These are phyloP conservation scores for Crotalus viridis DNA, from an alignment of 2,113 vertebrate species.

Conservation along the genomic window DNA sequence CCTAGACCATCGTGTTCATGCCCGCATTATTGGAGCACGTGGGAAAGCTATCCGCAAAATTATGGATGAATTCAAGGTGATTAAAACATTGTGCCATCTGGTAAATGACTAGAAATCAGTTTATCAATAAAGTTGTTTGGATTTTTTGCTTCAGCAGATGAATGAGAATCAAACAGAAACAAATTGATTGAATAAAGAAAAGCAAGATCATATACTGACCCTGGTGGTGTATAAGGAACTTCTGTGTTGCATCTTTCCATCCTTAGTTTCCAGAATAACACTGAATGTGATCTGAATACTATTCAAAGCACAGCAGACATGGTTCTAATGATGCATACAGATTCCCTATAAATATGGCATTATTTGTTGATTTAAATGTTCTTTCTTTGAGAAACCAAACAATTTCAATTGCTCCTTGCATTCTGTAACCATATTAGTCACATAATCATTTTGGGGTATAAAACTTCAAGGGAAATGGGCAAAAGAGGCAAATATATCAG, in stretches of 20 bases:
- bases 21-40: conserved; percentile 93
- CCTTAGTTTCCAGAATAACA: background rate
- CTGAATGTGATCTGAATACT: background rate
- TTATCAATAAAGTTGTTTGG: background rate
- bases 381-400: background rate
- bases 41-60: conserved; percentile 97
- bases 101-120: background rate
- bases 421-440: background rate
- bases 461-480: background rate
- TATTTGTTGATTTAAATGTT: background rate
- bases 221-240: background rate
- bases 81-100: accelerated
- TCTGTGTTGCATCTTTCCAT: background rate
- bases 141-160: background rate
- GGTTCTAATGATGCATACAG: background rate
- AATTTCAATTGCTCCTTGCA: background rate
- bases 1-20: conserved; percentile 92
- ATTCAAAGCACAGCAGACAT: background rate
- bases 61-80: conserved; percentile 98
- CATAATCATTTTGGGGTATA: background rate
- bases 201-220: background rate
- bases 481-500: background rate
- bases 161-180: background rate
- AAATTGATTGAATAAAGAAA: background rate
- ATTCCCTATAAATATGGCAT: background rate